Evolutionary conservation across 2,797 vertebrate genomes (phyloP).

Genomic region (Distichodus sexfasciatus): DNA sequence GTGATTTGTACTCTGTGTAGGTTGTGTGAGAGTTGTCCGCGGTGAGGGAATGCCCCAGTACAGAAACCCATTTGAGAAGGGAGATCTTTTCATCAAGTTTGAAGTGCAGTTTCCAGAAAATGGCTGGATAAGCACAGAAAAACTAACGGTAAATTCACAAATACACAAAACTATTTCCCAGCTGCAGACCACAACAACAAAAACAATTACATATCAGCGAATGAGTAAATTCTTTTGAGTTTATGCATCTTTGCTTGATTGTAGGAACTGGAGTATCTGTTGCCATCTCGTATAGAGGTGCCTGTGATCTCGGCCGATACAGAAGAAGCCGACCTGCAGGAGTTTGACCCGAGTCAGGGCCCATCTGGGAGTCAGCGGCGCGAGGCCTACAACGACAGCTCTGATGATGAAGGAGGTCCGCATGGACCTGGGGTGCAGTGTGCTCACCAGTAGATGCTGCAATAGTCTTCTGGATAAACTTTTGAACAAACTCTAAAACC

Average conservation of each 20-base stretch:
- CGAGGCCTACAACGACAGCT: slow-evolving; percentile 97
- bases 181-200: neutral
- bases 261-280: slow-evolving; percentile 95
- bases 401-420: slow-evolving; percentile 92
- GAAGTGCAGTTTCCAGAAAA: slow-evolving; percentile 97
- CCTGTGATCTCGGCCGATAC: slow-evolving; percentile 86
- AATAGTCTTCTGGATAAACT: neutral
- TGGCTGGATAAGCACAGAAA: slow-evolving; percentile 97
- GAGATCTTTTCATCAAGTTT: slow-evolving; percentile 96
- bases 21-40: slow-evolving; percentile 87
- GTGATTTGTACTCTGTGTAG: slow-evolving; percentile 61
- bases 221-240: no score
- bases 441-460: slow-evolving; percentile 88
- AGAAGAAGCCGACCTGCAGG: slow-evolving; percentile 95
- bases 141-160: slow-evolving; percentile 81
- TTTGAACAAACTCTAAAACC: slow-evolving; percentile 16
- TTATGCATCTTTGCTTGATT: slow-evolving; percentile 3
- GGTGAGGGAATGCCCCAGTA: slow-evolving; percentile 98
- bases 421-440: slow-evolving; percentile 97
- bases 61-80: slow-evolving; percentile 98
- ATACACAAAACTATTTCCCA: neutral
- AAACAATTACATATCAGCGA: no score
- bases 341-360: slow-evolving; percentile 90
- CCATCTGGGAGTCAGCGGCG: slow-evolving; percentile 86
- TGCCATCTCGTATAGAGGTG: slow-evolving; percentile 90